phyloP scores from a whole-genome alignment of 2,113 vertebrate species.

The Callochromis pleurospilus region DNA sequence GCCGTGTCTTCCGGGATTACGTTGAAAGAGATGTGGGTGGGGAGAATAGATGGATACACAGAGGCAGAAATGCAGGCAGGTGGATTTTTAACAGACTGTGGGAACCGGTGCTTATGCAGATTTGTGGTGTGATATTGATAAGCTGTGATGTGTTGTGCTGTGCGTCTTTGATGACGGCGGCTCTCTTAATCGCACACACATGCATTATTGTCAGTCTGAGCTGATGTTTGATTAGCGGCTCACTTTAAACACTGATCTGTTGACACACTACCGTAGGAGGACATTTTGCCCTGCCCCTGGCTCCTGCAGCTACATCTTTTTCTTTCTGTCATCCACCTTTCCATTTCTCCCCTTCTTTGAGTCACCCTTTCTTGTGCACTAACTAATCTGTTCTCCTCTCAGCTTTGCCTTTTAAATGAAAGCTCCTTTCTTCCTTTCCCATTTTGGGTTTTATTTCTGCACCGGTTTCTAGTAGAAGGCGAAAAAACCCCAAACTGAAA shows the following conservation, averaged over 20 bases:
- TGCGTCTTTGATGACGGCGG: conserved; percentile 28
- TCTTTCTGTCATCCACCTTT: neutral
- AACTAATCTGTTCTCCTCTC: neutral
- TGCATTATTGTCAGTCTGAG: conserved; percentile 6
- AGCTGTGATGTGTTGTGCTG: conserved; percentile 16
- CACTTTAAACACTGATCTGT: conserved; percentile 47
- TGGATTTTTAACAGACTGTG: conserved; percentile 5
- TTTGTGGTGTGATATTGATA: conserved; percentile 36
- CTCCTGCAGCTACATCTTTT: conserved; percentile 32
- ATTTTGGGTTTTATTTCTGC: neutral
- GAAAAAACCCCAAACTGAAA: neutral
- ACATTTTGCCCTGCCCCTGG: conserved; percentile 70
- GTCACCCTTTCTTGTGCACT: neutral
- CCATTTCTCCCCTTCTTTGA: neutral
- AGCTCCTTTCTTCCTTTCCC: neutral
- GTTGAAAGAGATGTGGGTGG: conserved; percentile 49
- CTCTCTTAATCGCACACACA: conserved; percentile 4
- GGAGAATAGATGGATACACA: conserved; percentile 24
- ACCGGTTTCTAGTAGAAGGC: neutral
- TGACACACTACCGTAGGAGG: conserved; percentile 60
- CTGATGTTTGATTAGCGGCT: conserved; percentile 26
- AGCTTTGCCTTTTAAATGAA: neutral
- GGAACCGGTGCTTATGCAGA: conserved; percentile 27
- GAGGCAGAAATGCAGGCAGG: conserved; percentile 39
- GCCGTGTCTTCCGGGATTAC: conserved; percentile 56